Percentiles rank a stretch among this genome's conserved stretches.
These are phyloP conservation scores for Pitangus sulphuratus DNA, from an alignment of 2,797 vertebrate genomes.

Conservation along the genomic window DNA sequence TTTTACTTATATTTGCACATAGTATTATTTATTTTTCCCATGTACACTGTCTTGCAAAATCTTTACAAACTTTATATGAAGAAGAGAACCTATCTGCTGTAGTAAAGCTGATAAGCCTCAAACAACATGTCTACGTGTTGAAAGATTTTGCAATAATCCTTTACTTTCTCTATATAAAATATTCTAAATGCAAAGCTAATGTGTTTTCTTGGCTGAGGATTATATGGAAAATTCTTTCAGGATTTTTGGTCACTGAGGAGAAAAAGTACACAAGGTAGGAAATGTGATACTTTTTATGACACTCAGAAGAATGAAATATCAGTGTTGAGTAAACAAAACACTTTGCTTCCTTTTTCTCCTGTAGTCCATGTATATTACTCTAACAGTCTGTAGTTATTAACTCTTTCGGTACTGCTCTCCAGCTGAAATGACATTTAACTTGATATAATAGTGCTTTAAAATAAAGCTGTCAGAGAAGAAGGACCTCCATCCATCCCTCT, in stretches of 20 bases:
- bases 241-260: background rate
- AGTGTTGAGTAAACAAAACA: background rate
- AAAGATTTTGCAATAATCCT: conserved; percentile 24
- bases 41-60: background rate
- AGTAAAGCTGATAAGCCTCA: conserved; percentile 26
- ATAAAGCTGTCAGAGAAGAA: background rate
- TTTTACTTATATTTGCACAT: conserved; percentile 4
- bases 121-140: background rate
- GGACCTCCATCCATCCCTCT: background rate
- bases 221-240: background rate
- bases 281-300: background rate
- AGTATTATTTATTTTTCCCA: background rate
- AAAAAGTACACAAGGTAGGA: background rate
- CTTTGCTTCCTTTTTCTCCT: background rate
- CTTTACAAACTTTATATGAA: background rate
- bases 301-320: background rate
- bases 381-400: background rate
- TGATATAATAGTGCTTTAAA: background rate
- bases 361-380: background rate
- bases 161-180: background rate
- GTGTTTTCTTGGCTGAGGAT: background rate
- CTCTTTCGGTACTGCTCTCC: background rate
- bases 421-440: background rate
- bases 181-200: background rate
- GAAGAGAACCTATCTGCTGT: background rate